Conservation (phyloP, 2,888 invertebrate genomes). For the Nasonia oneida region DNA sequence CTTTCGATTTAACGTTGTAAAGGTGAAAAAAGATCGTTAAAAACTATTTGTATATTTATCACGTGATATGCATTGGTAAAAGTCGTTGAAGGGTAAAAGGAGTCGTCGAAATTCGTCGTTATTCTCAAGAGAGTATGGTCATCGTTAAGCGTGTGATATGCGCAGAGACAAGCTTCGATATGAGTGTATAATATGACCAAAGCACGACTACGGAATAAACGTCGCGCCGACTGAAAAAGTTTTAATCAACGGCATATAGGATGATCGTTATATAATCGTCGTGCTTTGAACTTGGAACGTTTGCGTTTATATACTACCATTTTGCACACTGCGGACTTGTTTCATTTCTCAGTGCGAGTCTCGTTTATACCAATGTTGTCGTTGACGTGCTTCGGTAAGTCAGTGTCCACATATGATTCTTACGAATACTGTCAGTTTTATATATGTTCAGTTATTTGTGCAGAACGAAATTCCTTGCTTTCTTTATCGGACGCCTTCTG, state of each 20-base stretch:
- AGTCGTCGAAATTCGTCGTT: not conserved
- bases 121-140: not conserved
- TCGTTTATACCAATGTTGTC: not conserved
- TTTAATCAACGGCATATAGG: too few species aligned
- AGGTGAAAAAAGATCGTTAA: not conserved
- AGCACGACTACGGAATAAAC: slow-evolving; percentile 31
- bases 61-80: slow-evolving; percentile 20
- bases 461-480: not conserved
- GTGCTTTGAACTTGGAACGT: slow-evolving; percentile 29
- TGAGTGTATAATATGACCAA: slow-evolving; percentile 17
- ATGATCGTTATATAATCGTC: slow-evolving; percentile 12
- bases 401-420: not conserved
- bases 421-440: slow-evolving; percentile 20
- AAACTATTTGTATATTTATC: slow-evolving; percentile 15
- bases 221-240: not conserved
- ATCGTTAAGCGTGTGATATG: slow-evolving; percentile 19
- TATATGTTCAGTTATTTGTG: not conserved
- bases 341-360: not conserved
- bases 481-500: not conserved
- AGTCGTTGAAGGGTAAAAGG: not conserved
- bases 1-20: not conserved
- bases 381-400: not conserved
- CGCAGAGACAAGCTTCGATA: slow-evolving; percentile 42
- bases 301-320: slow-evolving; percentile 19
- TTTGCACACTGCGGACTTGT: not conserved